Evolutionary conservation across 2,797 vertebrate species (phyloP).

Genomic region (Merluccius polli): DNA sequence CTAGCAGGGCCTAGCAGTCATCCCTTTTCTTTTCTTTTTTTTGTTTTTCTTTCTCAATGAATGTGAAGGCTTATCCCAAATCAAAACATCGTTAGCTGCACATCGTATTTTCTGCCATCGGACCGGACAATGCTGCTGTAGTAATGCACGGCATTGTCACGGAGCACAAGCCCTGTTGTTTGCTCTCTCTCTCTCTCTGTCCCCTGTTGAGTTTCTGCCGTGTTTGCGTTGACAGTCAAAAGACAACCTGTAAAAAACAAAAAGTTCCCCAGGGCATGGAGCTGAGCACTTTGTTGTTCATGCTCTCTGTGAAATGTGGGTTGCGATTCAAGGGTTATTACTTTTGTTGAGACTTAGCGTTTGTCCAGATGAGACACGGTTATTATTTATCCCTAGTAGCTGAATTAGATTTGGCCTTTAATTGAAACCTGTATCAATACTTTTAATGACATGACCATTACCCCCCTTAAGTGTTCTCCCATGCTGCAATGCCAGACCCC

Average conservation of each 20-base stretch:
- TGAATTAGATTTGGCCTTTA: background rate
- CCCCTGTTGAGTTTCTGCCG: background rate
- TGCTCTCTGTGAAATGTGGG: background rate
- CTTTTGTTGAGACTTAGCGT: background rate
- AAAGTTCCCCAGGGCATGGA: background rate
- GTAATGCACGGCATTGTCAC: background rate
- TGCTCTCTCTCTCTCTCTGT: no score
- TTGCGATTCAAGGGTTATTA: background rate
- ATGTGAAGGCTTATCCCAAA: slow-evolving; percentile 47
- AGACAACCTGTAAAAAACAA: background rate
- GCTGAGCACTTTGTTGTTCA: background rate
- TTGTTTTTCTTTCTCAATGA: slow-evolving; percentile 44
- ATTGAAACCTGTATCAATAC: background rate
- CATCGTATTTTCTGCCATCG: background rate
- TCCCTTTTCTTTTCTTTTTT: no score
- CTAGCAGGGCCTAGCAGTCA: slow-evolving; percentile 11
- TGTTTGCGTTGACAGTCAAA: background rate
- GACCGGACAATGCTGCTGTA: background rate
- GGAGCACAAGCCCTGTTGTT: background rate
- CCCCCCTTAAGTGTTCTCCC: background rate
- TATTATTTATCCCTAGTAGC: background rate
- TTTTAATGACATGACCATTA: background rate
- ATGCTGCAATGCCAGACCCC: background rate
- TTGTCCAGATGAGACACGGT: background rate
- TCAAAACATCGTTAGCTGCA: slow-evolving; percentile 34